Conservation (phyloP, 2,113 vertebrate species). For the Bubo blakistoni region DNA sequence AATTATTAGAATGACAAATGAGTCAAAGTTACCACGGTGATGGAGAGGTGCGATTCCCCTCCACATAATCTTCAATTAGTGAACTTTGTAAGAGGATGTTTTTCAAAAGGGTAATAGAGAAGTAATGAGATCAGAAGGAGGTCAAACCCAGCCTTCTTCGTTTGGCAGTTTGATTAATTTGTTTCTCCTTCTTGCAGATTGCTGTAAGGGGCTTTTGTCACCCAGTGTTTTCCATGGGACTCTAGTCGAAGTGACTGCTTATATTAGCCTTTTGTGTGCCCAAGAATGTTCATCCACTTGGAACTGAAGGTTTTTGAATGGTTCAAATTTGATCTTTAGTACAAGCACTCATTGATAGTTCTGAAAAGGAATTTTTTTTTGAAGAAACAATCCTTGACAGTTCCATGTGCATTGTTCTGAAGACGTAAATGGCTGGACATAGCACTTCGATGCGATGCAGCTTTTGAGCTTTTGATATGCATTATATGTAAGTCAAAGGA, state of each 20-base stretch:
- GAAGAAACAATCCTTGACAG: background rate
- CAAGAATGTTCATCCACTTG: slow-evolving; percentile 10
- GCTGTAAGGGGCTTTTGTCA: slow-evolving; percentile 85
- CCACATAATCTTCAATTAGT: slow-evolving; percentile 93
- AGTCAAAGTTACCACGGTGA: slow-evolving; percentile 80
- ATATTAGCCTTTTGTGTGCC: slow-evolving; percentile 35
- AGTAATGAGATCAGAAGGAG: slow-evolving; percentile 89
- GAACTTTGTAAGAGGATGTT: slow-evolving; percentile 87
- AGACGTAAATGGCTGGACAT: background rate
- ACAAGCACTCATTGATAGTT: background rate
- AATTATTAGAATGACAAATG: slow-evolving; percentile 87
- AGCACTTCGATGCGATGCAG: background rate
- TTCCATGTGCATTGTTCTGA: background rate
- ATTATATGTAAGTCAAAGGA: background rate
- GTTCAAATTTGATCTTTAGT: background rate
- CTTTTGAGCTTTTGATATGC: background rate
- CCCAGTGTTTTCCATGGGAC: slow-evolving; percentile 75
- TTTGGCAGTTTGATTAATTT: slow-evolving; percentile 96
- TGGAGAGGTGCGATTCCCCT: slow-evolving; percentile 80
- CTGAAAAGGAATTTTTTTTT: background rate
- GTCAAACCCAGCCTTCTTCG: slow-evolving; percentile 84
- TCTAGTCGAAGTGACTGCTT: slow-evolving; percentile 60
- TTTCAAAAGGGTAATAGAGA: slow-evolving; percentile 87
- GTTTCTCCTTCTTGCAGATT: slow-evolving; percentile 84
- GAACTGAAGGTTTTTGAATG: background rate